Conservation (phyloP, 2,113 vertebrate genomes). For the Callionymus lyra region DNA sequence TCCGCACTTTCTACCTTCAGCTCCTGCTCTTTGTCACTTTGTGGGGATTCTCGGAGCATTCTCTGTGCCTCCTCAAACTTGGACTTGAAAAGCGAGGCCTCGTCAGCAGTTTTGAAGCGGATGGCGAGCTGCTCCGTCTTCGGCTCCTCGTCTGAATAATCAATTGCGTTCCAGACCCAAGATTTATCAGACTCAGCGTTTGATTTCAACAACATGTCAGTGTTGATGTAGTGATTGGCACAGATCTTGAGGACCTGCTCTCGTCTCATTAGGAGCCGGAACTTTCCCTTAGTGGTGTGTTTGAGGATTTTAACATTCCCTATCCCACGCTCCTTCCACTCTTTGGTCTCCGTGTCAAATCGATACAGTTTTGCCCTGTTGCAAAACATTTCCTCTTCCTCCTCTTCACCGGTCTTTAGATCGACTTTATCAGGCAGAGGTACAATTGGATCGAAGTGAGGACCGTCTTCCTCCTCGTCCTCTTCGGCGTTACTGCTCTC, state of each 20-base stretch:
- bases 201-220: slow-evolving; percentile 84
- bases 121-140: slow-evolving; percentile 91
- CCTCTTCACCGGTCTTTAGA: slow-evolving; percentile 95
- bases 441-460: slow-evolving; percentile 97
- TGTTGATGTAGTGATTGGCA: slow-evolving; percentile 93
- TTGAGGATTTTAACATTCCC: slow-evolving; percentile 94
- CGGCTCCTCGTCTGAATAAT: slow-evolving; percentile 89
- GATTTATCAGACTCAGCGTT: slow-evolving; percentile 90
- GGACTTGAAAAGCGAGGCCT: slow-evolving; percentile 85
- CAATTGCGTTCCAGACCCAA: slow-evolving; percentile 93
- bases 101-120: slow-evolving; percentile 91
- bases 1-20: slow-evolving; percentile 3
- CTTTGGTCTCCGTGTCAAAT: slow-evolving; percentile 86
- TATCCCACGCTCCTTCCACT: slow-evolving; percentile 95
- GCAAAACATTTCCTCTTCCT: slow-evolving; percentile 93
- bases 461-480: slow-evolving; percentile 84
- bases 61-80: slow-evolving; percentile 88
- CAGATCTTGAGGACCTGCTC: slow-evolving; percentile 97
- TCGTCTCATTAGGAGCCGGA: slow-evolving; percentile 90
- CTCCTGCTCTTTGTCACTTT: slow-evolving; percentile 24
- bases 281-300: slow-evolving; percentile 84
- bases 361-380: slow-evolving; percentile 89
- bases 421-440: slow-evolving; percentile 95
- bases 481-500: slow-evolving; percentile 80
- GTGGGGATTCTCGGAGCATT: slow-evolving; percentile 47